Conservation (phyloP, 2,113 vertebrate genomes). For the Semnornis frantzii region DNA sequence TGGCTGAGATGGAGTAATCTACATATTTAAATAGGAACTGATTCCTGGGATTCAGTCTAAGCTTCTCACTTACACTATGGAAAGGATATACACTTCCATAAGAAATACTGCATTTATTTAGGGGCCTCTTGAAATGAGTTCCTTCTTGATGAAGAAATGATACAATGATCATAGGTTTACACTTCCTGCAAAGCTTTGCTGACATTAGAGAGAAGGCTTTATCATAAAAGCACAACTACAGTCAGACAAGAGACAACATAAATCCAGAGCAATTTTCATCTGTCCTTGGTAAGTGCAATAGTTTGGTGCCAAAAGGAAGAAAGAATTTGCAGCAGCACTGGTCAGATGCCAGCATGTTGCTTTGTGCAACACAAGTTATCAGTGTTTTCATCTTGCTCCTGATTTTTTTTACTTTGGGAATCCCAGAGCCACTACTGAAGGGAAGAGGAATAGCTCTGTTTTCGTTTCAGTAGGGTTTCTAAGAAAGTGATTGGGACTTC, state of each 20-base stretch:
- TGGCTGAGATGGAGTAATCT: neutral
- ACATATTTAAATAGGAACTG: neutral
- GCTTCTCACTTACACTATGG: neutral
- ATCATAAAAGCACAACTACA: neutral
- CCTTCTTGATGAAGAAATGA: neutral
- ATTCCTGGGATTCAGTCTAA: neutral
- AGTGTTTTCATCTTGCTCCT: neutral
- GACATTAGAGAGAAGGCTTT: neutral
- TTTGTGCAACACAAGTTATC: constrained; percentile 20
- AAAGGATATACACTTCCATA: neutral
- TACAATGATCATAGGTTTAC: neutral
- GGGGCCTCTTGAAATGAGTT: neutral
- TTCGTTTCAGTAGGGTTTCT: constrained; percentile 1
- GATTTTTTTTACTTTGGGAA: constrained; percentile 26
- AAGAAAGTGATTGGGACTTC: neutral
- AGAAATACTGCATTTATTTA: neutral
- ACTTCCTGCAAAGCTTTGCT: neutral
- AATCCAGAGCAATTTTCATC: constrained; percentile 25
- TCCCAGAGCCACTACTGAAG: neutral
- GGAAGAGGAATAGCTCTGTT: constrained; percentile 17
- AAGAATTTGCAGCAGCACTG: neutral
- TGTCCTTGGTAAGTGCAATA: neutral
- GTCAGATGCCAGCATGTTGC: neutral
- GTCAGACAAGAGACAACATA: neutral
- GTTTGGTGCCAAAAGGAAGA: neutral